Conservation (phyloP, 2,888 invertebrate genomes). For the Gymnosoma rotundatum region DNA sequence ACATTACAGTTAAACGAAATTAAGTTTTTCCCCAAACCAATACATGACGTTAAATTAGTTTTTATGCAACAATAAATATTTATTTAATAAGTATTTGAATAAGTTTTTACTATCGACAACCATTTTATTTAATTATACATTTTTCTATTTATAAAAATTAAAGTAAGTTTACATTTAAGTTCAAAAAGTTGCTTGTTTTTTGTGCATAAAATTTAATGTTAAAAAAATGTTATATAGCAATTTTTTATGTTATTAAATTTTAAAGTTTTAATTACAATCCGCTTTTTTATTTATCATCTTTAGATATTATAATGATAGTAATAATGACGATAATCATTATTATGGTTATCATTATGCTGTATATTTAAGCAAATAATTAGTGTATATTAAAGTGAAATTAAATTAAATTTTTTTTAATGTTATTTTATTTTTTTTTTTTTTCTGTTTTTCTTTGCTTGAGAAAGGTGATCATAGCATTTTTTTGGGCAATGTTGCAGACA, state of each 20-base stretch:
- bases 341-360: constrained; percentile 37
- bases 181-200: constrained; percentile 57
- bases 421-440: constrained; percentile 13
- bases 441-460: constrained; percentile 15
- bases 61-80: constrained; percentile 31
- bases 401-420: constrained; percentile 31
- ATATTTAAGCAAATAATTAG: constrained; percentile 61
- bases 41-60: constrained; percentile 12
- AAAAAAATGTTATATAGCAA: not conserved
- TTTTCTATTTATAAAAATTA: constrained; percentile 14
- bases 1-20: not conserved
- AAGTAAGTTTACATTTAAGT: constrained; percentile 28
- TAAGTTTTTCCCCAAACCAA: constrained; percentile 47
- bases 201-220: constrained; percentile 65
- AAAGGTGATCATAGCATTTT: constrained; percentile 31
- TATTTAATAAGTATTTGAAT: constrained; percentile 14
- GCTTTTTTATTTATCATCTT: constrained; percentile 47
- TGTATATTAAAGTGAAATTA: constrained; percentile 65
- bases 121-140: constrained; percentile 6
- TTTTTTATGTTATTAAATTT: constrained; percentile 44
- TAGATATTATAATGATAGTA: constrained; percentile 13
- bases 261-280: constrained; percentile 18
- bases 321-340: constrained; percentile 18
- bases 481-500: constrained; percentile 38
- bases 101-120: not conserved